phyloP scores from a whole-genome alignment of 2,888 invertebrate genomes.

The Suillia variegata region DNA sequence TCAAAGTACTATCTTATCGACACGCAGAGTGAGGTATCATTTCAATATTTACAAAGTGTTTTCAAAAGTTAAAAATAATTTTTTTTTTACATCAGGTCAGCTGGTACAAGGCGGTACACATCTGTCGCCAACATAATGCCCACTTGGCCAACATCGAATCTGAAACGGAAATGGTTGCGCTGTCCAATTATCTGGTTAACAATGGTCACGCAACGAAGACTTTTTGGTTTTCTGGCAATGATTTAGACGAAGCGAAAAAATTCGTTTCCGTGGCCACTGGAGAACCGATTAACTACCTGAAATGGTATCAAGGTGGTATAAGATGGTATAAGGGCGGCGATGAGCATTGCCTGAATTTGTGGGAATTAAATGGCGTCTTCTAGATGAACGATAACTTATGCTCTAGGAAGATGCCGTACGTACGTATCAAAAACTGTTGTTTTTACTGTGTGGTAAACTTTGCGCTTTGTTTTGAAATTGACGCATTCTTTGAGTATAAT shows the following conservation, averaged over 20 bases:
- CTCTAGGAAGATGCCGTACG: background rate
- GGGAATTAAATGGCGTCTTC: background rate
- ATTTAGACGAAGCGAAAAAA: conserved; percentile 28
- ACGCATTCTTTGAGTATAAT: too few species aligned
- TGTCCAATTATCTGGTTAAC: conserved; percentile 20
- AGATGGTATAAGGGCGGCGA: conserved; percentile 31
- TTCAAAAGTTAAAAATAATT: background rate
- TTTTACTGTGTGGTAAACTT: background rate
- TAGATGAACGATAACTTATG: background rate
- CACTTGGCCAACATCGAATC: conserved; percentile 28
- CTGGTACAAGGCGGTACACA: conserved; percentile 30
- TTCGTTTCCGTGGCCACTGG: conserved; percentile 36
- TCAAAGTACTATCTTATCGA: background rate
- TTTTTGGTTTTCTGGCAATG: conserved; percentile 36
- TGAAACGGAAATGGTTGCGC: conserved; percentile 15
- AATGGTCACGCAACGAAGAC: conserved; percentile 12
- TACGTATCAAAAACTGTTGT: background rate
- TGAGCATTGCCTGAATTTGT: conserved; percentile 33
- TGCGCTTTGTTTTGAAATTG: too few species aligned
- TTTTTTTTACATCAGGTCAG: conserved; percentile 18
- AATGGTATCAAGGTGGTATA: conserved; percentile 38
- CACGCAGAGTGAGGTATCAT: background rate
- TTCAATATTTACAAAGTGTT: background rate
- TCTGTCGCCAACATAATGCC: conserved; percentile 26
- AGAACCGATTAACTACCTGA: conserved; percentile 19